Base-by-base conservation (phyloP, 2,797 vertebrate genomes). In the Schizopygopsis malacanthus region DNA sequence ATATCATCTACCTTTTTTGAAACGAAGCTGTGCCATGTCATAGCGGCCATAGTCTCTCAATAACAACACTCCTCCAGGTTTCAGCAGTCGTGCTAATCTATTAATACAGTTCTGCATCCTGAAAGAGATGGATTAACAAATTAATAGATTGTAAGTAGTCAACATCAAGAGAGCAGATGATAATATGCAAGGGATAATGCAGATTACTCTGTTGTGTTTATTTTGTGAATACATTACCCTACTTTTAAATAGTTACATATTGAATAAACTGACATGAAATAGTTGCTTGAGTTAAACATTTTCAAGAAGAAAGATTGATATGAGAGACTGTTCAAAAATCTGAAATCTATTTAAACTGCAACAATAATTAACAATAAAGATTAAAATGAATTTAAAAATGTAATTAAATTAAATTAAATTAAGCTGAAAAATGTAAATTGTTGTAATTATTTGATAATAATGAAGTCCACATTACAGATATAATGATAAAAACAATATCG, bases 21-120 rank as follows among this genome's bases (percentile, higher is more conserved):
- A 99, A 4, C 98, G 97, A 56, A 99, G 97, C 83, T 99, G 98
- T 78, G 98, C 98, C 93, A 99, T 96, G 92, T 99, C 98, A 0
- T 98, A 98, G 43, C 98, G 98, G 13, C 98, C 98, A 0, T 99
- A 99, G 93, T 99, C 98, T 85, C 98, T 94, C 88, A 99, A 94
- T 85, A 99, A 93, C 90, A 99, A 94, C 92, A 96, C 92, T 20
- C 98, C 98, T 12, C 98, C 97, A 0, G 98, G 97, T 86, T 96
- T 99, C 71, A 99, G 94, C 83, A 99, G 95, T 47, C 85, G 88
- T 59, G 96, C 96, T 85, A 99, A 91, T 69, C 95, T 95, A 83
- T 87, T 93, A 91, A 99, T 93, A 7, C 96, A 90, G 0, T 81
- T 79, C 79, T 97, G 96, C 97, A 99, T 98, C 86, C 95, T 96